phyloP scores from a whole-genome alignment of 2,797 vertebrate species.

The Pachyuromys duprasi region DNA sequence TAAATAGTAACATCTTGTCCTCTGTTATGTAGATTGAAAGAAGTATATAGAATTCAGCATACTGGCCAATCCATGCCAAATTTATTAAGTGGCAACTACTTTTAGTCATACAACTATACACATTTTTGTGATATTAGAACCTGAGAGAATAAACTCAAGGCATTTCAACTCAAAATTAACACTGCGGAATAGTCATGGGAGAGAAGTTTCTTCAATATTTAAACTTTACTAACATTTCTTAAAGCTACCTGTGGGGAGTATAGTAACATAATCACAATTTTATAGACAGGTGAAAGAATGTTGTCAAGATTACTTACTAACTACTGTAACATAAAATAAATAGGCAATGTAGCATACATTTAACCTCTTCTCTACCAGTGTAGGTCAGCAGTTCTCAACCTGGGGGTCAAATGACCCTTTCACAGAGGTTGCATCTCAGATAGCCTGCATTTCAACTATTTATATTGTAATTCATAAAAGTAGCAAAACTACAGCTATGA shows the following conservation, averaged over 20 bases:
- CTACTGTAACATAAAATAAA: not conserved
- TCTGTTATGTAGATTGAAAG: not conserved
- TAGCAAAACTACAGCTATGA: not conserved
- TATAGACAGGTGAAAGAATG: not conserved
- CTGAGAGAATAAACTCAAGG: not conserved
- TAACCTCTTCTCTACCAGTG: not conserved
- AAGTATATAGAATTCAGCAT: not conserved
- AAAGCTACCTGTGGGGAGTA: not conserved
- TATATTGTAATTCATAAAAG: not conserved
- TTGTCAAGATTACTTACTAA: not conserved
- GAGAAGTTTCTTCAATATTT: not conserved
- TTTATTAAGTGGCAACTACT: not conserved
- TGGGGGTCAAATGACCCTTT: not conserved
- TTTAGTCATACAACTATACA: not conserved
- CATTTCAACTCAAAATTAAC: not conserved
- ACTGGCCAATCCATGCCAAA: not conserved
- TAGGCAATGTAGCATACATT: not conserved
- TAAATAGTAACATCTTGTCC: not conserved
- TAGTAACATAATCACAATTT: constrained; percentile 1
- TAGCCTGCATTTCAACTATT: not conserved
- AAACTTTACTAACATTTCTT: constrained; percentile 22
- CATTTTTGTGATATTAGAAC: not conserved
- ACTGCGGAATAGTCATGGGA: not conserved
- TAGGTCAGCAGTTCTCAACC: not conserved
- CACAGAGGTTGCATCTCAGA: not conserved